Evolutionary conservation across 1,140 invertebrate genomes (phyloP).

Genomic region (Metopolophium dirhodum): DNA sequence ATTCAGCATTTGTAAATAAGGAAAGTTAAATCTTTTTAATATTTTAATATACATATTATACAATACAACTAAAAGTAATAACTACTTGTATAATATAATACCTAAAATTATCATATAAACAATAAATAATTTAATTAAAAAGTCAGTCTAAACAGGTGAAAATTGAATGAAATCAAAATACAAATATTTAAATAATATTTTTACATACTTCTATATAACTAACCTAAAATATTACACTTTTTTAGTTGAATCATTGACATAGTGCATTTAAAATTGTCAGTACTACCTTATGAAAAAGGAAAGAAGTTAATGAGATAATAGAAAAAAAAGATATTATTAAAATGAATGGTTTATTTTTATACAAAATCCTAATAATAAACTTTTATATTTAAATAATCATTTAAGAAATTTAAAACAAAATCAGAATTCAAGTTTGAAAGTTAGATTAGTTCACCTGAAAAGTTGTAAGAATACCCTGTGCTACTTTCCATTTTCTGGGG

Average conservation of each 20-base stretch:
- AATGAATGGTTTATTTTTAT: background rate
- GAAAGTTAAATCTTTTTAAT: background rate
- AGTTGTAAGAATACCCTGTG: background rate
- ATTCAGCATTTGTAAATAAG: background rate
- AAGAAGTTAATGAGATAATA: background rate
- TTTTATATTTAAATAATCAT: background rate
- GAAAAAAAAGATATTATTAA: background rate
- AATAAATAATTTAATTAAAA: too few species aligned
- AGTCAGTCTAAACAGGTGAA: too few species aligned
- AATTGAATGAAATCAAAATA: too few species aligned
- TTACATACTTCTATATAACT: too few species aligned
- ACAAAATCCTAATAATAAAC: background rate
- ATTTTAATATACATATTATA: too few species aligned
- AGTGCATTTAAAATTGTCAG: background rate
- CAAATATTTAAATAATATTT: too few species aligned
- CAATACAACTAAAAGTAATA: too few species aligned
- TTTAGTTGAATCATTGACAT: background rate
- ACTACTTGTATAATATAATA: too few species aligned
- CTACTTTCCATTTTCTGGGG: fast-evolving
- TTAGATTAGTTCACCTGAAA: background rate
- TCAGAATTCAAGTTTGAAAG: background rate
- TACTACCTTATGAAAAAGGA: background rate
- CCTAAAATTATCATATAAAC: too few species aligned
- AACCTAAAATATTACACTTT: background rate
- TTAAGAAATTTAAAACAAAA: background rate